Evolutionary conservation across 2,888 invertebrate species (phyloP).

Genomic region (Zootermopsis nevadensis): DNA sequence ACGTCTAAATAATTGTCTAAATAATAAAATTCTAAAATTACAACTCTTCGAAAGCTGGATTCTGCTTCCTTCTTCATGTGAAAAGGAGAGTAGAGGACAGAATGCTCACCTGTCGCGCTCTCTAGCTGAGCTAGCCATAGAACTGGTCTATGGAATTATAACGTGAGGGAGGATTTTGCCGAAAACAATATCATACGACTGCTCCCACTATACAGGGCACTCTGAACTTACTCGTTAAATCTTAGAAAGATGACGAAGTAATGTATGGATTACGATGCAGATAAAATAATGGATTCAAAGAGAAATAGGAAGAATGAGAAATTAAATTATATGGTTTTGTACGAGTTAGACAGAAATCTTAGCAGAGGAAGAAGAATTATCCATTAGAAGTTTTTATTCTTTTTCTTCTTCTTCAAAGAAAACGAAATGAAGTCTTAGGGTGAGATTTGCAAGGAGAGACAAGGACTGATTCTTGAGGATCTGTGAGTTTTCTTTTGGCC

Average conservation of each 20-base stretch:
- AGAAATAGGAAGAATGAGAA: not conserved
- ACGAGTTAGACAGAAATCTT: not conserved
- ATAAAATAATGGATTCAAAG: not conserved
- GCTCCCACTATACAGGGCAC: not conserved
- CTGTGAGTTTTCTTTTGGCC: not conserved
- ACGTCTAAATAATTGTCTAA: too few species aligned
- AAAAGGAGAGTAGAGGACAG: too few species aligned
- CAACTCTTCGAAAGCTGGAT: too few species aligned
- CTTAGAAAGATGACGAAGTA: not conserved
- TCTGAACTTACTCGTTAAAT: not conserved
- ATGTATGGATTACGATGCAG: not conserved
- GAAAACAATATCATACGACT: not conserved
- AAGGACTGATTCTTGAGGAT: constrained; percentile 15
- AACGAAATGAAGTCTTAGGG: constrained; percentile 8
- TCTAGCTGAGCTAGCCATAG: too few species aligned
- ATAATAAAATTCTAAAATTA: too few species aligned
- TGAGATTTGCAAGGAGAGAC: constrained; percentile 8
- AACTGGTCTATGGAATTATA: too few species aligned
- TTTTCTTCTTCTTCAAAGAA: not conserved
- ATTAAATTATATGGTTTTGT: not conserved
- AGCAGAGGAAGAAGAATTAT: not conserved
- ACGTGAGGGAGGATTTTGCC: not conserved
- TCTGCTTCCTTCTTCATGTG: too few species aligned
- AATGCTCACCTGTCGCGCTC: too few species aligned
- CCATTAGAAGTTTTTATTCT: not conserved